A percentile compares a stretch with the other conserved stretches of the same genome.
Conservation (phyloP, 1,140 invertebrate species). For the Pectinophora gossypiella region DNA sequence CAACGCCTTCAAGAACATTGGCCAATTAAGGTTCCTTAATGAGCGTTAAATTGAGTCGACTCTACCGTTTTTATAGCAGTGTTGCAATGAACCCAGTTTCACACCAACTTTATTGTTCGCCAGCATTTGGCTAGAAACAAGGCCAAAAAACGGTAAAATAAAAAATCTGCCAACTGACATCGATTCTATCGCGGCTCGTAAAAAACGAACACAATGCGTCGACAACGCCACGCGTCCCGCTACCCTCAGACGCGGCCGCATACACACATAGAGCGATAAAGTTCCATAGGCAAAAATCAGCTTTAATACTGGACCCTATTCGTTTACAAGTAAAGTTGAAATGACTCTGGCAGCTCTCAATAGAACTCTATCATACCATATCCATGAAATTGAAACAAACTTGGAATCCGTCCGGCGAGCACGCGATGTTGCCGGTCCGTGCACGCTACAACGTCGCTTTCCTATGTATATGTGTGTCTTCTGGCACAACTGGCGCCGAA, state of each 20-base stretch:
- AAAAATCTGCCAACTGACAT: conserved; percentile 75
- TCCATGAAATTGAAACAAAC: conserved; percentile 46
- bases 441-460: conserved; percentile 45
- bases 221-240: conserved; percentile 59
- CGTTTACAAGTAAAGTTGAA: conserved; percentile 7
- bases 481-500: conserved; percentile 70
- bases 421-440: conserved; percentile 64
- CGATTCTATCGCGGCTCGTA: conserved; percentile 63
- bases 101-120: conserved; percentile 14
- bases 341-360: conserved; percentile 3
- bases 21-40: not conserved
- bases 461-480: conserved; percentile 71
- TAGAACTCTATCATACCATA: conserved; percentile 42
- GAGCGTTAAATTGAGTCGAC: not conserved
- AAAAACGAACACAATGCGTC: conserved; percentile 68
- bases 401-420: conserved; percentile 52
- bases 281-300: conserved; percentile 16
- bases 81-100: not conserved
- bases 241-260: conserved; percentile 43
- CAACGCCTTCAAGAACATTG: not conserved
- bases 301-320: conserved; percentile 21
- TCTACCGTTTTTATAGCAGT: not conserved
- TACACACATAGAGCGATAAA: conserved; percentile 28
- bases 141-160: conserved; percentile 73
- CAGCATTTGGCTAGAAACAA: conserved; percentile 41